phyloP scores from a whole-genome alignment of 2,797 vertebrate species.

The Pristis pectinata region DNA sequence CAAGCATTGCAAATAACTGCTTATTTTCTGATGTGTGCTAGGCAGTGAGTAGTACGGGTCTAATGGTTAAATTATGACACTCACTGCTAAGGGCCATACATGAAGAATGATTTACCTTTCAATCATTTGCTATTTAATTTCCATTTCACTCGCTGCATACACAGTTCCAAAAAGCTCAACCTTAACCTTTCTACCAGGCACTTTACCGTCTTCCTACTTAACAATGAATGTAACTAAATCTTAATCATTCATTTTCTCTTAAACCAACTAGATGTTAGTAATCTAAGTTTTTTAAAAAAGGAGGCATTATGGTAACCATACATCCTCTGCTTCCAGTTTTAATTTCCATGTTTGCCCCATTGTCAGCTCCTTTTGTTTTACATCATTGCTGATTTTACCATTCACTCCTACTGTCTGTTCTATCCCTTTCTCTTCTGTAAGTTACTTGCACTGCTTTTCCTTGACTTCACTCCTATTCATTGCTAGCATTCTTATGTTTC shows the following conservation, averaged over 20 bases:
- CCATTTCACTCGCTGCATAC: background rate
- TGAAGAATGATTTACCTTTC: background rate
- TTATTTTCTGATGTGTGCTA: background rate
- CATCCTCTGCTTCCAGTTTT: background rate
- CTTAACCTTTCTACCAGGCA: background rate
- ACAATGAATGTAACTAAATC: background rate
- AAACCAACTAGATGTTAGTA: background rate
- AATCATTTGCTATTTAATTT: background rate
- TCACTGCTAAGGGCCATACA: background rate
- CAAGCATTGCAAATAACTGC: background rate
- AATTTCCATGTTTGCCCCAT: background rate
- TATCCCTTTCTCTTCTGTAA: background rate
- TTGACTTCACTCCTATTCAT: background rate
- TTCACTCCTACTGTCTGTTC: background rate
- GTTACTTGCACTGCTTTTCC: background rate
- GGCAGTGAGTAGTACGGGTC: background rate
- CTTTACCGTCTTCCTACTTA: background rate
- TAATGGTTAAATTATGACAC: too few relatives aligned
- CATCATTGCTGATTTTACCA: background rate
- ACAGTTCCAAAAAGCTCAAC: background rate
- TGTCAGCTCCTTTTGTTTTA: background rate
- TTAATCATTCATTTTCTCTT: background rate
- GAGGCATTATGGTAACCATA: background rate
- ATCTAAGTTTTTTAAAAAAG: too few relatives aligned
- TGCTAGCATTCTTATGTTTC: background rate